Evolutionary conservation across 2,888 invertebrate genomes (phyloP), one percentile per base, ranked within the genome.

Genomic region (Baccha elongata): DNA sequence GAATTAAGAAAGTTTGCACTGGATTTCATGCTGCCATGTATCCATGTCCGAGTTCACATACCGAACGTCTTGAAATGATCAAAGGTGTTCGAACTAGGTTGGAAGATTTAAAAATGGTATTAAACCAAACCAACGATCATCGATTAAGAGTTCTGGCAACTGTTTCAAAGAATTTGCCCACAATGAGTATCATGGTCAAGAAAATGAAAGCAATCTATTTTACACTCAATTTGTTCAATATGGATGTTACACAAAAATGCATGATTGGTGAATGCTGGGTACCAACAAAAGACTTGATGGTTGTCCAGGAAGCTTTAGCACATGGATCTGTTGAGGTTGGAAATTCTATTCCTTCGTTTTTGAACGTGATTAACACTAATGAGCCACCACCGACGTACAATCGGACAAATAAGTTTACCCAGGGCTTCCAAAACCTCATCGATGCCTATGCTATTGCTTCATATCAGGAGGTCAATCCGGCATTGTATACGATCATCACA

Each of bases 381-480:
- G 69, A 75, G 8, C 95, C 94, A 95, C 69, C 86, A 3, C 98
- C 98, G 0, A 98, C 98, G 0, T 98, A 95, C 91, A 96, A 97
- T 91, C 92, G 95, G 15, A 94, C 96, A 76, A 98, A 98, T 91
- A 95, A 95, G 87, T 98, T 98, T 91, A 98, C 98, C 0, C 92
- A 92, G 76, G 98, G 97, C 46, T 99, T 98, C 92, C 89, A 90
- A 76, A 85, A 86, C 53, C 94, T 99, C 79, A 96, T 99, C 85
- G 96, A 98, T 91, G 93, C 98, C 0, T 99, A 98, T 89, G 98
- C 98, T 69, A 94, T 98, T n/a, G 96, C 97, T 55, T 94, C 94
- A 48, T 99, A 99, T 91, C 93, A 96, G 84, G 98, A 99, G 91
- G 94, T 96, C 78, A 99, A 98, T 92, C 97, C 97, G 86, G 96